Conservation (phyloP, 2,113 vertebrate genomes). For the Hippocampus guttulatus region DNA sequence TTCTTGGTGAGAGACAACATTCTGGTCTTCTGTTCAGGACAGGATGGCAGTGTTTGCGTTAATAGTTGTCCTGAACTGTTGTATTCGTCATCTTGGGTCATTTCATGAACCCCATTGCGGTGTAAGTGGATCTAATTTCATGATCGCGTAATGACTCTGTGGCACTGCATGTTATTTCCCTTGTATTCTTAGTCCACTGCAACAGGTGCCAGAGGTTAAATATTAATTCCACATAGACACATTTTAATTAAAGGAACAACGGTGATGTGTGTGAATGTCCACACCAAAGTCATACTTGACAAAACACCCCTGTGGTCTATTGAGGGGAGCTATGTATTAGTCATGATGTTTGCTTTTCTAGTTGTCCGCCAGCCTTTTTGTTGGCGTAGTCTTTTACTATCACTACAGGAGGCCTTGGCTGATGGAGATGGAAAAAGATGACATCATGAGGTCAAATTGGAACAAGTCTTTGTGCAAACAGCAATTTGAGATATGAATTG, state of each 20-base stretch:
- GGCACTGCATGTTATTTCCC: conserved; percentile 33
- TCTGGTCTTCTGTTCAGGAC: conserved; percentile 6
- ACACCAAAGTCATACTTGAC: conserved; percentile 66
- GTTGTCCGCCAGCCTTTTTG: conserved; percentile 54
- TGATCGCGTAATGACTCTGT: conserved; percentile 62
- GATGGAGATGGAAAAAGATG: conserved; percentile 48
- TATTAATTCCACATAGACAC: conserved; percentile 74
- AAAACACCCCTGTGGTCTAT: conserved; percentile 59
- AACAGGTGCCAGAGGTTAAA: conserved; percentile 73
- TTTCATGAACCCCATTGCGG: conserved; percentile 49
- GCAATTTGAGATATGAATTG: neutral
- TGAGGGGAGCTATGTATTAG: conserved; percentile 68
- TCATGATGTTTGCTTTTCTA: conserved; percentile 75
- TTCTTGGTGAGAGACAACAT: conserved; percentile 37
- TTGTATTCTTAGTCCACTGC: conserved; percentile 55
- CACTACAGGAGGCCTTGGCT: conserved; percentile 57
- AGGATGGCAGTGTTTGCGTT: neutral
- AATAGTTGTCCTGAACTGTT: conserved; percentile 12
- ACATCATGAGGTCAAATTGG: conserved; percentile 33
- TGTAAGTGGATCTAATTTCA: conserved; percentile 64
- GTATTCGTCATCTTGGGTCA: conserved; percentile 27
- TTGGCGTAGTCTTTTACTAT: conserved; percentile 60
- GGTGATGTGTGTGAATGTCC: conserved; percentile 52
- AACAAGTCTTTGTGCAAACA: conserved; percentile 22
- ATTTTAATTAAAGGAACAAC: conserved; percentile 71